Base-by-base conservation (phyloP, 2,797 vertebrate species). In the Momotus momota region DNA sequence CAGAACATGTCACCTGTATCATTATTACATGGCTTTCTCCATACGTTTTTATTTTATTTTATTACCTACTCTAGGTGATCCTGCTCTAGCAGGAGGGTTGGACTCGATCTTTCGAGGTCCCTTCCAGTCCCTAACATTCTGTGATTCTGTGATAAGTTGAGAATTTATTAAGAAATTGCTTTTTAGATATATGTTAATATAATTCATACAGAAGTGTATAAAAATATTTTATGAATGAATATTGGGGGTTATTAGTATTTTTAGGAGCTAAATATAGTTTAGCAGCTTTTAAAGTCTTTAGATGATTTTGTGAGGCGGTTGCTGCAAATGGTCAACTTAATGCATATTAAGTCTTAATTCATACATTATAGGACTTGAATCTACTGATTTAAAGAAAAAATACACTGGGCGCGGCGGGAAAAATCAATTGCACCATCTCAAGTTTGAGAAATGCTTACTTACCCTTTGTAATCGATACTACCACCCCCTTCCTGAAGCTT, bases 341-440 rank as follows among this genome's bases (percentile, higher is more conserved):
- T 40, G 23, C 3, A 16, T 18, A 33, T 10, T 7, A 45, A 64
- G 13, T 58, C 38, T 65, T 62, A 48, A 40, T 69, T 84, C 16
- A 13, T 18, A 2, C 27, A 2, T 77, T 80, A 43, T 43, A 40
- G 6, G 55, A 46, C 52, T 26, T 31, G 9, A 2, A 62, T 74
- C 58, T 67, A 1, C 8, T 57, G n/a, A 29, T 73, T n/a, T 11
- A 22, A 90, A 82, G 21, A 33, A n/a, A 35, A 12, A 49, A 58
- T n/a, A 4, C 19, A 14, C 0, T 3, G 14, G 9, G 3, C 4
- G 19, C 14, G 41, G 41, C 12, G 10, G 10, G 19, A 26, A 20
- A 20, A 45, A 31, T 48, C 8, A 45, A 1, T 15, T 35, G 3
- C 16, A 27, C 12, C 35, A 17, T 60, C 15, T 71, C 48, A 75